Evolutionary conservation across 2,113 vertebrate species (phyloP), one percentile per base, ranked within the genome.

Genomic region (Oryctolagus cuniculus): DNA sequence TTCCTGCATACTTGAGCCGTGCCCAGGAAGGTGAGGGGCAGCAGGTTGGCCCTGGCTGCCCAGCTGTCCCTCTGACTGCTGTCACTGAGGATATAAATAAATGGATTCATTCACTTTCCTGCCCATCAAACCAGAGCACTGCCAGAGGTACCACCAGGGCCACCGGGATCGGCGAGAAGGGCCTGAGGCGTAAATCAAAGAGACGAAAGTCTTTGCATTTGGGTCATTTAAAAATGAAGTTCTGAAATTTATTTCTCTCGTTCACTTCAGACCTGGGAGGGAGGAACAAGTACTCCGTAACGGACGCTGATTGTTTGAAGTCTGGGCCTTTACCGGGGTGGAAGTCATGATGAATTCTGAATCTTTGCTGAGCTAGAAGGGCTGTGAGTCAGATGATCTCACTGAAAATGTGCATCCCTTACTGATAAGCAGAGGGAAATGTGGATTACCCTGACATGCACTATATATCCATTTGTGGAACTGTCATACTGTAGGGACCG

Each of bases 1-100:
- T 84, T 80, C 96, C 94, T 89, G 21, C 82, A 19, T 15, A 34
- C 69, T 96, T 93, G 97, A 97, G 36, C 93, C 49, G 31, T 94
- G 95, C 97, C 96, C 81, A 10, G 96, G 97, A 98, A 92, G 95
- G 94, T 96, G 82, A 91, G 93, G 95, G 98, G 94, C 90, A 90
- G 95, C 97, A 97, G 88, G 63, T 72, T 95, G 89, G 74, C 81
- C 96, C 96, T 93, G 87, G 5, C 66, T 89, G 94, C 66, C 95
- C 98, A 98, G 97, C 98, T 98, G 98, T 98, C 95, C 67, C 94
- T 86, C 95, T 96, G 95, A 92, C 95, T 79, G 24, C 15, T 96
- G 97, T 98, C 98, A 97, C 91, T 98, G 91, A 86, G 78, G 96
- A 96, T 98, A 98, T 97, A 98, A 98, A 98, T 98, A 98, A 93